phyloP scores from a whole-genome alignment of 2,113 vertebrate genomes.

The Capra hircus region DNA sequence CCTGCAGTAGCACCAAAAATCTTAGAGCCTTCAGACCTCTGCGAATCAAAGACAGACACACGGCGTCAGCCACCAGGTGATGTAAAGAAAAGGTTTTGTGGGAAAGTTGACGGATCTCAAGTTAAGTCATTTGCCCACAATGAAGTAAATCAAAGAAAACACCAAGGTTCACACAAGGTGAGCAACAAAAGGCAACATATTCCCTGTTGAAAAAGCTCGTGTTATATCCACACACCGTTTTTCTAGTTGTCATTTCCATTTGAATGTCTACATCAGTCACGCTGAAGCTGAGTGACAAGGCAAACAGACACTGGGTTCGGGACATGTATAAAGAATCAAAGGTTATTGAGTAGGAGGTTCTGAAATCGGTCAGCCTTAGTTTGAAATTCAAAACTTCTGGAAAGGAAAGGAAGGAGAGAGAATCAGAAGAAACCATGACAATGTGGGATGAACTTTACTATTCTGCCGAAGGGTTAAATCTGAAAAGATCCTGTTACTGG shows the following conservation, averaged over 20 bases:
- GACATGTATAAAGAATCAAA: not conserved
- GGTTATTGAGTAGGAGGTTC: not conserved
- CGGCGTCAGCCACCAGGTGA: not conserved
- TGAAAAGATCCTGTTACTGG: not conserved
- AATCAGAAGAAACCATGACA: not conserved
- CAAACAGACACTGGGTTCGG: too few species aligned
- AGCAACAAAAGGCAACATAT: not conserved
- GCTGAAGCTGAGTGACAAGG: not conserved
- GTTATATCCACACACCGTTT: not conserved
- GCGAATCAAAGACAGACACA: not conserved
- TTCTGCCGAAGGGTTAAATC: not conserved
- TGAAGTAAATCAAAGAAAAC: not conserved
- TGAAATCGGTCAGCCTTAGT: not conserved
- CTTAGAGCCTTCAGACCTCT: not conserved
- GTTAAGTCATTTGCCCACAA: not conserved
- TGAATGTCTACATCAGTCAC: not conserved
- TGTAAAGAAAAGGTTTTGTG: not conserved
- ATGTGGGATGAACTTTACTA: not conserved
- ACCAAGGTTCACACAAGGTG: not conserved
- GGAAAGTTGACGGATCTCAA: not conserved
- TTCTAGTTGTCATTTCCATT: not conserved
- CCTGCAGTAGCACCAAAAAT: slow-evolving; percentile 21
- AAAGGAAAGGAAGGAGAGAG: not conserved
- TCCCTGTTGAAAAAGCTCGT: not conserved
- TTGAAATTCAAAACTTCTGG: not conserved